Conservation (phyloP, 2,113 vertebrate species). For the Etheostoma cragini region DNA sequence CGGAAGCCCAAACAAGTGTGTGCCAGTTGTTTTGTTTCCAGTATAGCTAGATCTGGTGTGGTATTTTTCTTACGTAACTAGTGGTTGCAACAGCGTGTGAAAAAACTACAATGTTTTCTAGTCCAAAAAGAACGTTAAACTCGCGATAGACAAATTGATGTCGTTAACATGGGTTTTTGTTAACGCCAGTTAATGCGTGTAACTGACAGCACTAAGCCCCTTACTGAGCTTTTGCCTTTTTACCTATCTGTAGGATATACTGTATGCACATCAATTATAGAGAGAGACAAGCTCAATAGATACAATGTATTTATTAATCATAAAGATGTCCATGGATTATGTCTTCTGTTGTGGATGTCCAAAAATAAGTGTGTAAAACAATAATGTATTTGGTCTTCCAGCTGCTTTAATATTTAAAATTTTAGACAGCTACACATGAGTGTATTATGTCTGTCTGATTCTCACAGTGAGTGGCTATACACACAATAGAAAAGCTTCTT, state of each 20-base stretch:
- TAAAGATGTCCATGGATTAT: not conserved
- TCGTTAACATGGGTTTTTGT: too few species aligned
- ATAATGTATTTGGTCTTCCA: not conserved
- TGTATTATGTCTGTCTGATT: conserved; percentile 19
- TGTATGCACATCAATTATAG: not conserved
- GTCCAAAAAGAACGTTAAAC: too few species aligned
- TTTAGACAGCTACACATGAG: not conserved
- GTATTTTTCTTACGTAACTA: too few species aligned
- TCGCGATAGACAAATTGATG: too few species aligned
- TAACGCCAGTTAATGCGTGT: too few species aligned
- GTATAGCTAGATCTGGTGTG: too few species aligned
- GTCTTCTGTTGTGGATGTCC: not conserved
- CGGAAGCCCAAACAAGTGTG: too few species aligned
- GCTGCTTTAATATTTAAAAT: conserved; percentile 1
- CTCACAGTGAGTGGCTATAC: conserved; percentile 46
- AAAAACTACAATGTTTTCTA: too few species aligned
- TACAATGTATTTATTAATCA: not conserved
- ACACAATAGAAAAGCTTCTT: conserved; percentile 53
- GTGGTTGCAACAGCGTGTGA: too few species aligned
- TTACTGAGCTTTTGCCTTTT: not conserved
- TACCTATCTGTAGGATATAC: not conserved
- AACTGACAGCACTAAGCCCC: too few species aligned
- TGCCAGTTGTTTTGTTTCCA: too few species aligned
- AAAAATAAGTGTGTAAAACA: not conserved
- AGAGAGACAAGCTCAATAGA: not conserved